These are phyloP conservation scores for Mycetomoellerius zeteki DNA, from an alignment of 1,140 invertebrate genomes.

Conservation along the genomic window DNA sequence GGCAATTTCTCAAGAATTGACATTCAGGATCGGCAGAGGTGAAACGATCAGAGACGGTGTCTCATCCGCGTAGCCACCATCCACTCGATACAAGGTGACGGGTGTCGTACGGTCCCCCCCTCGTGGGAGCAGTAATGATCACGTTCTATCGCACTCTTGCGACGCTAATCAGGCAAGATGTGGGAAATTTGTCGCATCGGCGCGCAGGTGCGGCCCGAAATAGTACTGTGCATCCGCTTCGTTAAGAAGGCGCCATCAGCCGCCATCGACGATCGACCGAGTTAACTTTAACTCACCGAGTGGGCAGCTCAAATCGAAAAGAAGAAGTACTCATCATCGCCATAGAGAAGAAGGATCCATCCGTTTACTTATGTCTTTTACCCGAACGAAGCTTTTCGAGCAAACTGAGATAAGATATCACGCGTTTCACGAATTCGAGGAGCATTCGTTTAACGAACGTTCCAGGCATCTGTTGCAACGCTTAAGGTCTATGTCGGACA, in stretches of 20 bases:
- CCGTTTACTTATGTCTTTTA: neutral
- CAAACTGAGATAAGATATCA: conserved; percentile 7
- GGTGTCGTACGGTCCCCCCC: neutral
- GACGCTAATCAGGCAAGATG: conserved; percentile 64
- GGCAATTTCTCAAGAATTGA: conserved; percentile 14
- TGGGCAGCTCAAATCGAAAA: conserved; percentile 53
- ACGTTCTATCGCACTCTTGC: conserved; percentile 49
- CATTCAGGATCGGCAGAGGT: conserved; percentile 1
- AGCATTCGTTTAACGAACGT: neutral
- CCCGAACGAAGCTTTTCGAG: neutral
- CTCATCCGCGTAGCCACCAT: neutral
- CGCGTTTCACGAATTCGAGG: neutral
- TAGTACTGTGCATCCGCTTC: conserved; percentile 62
- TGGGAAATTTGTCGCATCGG: conserved; percentile 64
- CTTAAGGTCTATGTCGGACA: neutral
- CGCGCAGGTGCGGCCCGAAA: conserved; percentile 59
- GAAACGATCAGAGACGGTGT: neutral
- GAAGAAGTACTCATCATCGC: conserved; percentile 1
- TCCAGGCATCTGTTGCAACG: neutral
- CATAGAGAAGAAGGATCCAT: neutral
- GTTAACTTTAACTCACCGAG: conserved; percentile 61
- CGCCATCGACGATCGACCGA: conserved; percentile 61
- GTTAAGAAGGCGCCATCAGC: conserved; percentile 62
- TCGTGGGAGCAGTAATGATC: conserved; percentile 36
- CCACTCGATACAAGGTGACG: conserved; percentile 27